Percentiles rank a stretch among this genome's conserved stretches.
These are phyloP conservation scores for Drosophila merina DNA, from an alignment of 2,888 invertebrate species.

Conservation along the genomic window DNA sequence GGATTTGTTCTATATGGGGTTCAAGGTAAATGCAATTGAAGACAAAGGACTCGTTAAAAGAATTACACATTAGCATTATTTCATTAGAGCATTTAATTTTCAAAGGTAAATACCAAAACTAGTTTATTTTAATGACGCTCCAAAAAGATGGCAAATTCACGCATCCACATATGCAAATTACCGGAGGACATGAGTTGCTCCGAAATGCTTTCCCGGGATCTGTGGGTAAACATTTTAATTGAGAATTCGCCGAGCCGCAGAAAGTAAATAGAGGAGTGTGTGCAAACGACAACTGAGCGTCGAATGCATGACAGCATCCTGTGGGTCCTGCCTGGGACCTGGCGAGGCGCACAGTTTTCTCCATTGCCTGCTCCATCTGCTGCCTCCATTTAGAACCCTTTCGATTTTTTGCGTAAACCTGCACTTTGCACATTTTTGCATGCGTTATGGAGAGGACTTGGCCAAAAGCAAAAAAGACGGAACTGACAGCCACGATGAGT, in stretches of 20 bases:
- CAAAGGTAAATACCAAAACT: background rate
- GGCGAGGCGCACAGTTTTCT: background rate
- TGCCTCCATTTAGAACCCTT: slow-evolving; percentile 54
- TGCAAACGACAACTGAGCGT: slow-evolving; percentile 39
- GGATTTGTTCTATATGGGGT: background rate
- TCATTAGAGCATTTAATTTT: slow-evolving; percentile 10
- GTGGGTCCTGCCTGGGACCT: slow-evolving; percentile 9
- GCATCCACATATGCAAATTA: slow-evolving; percentile 42
- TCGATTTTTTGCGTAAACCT: slow-evolving; percentile 66
- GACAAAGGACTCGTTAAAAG: background rate
- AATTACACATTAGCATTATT: background rate
- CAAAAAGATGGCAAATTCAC: slow-evolving; percentile 2
- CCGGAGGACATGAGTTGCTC: slow-evolving; percentile 29
- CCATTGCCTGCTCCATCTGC: background rate
- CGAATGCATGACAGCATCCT: slow-evolving; percentile 20
- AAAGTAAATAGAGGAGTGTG: slow-evolving; percentile 54
- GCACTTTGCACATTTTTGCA: slow-evolving; percentile 58
- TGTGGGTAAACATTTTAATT: slow-evolving; percentile 73
- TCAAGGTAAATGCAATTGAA: background rate
- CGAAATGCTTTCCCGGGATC: slow-evolving; percentile 18
- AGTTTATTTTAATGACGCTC: slow-evolving; percentile 7
- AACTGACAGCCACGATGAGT: slow-evolving; percentile 7
- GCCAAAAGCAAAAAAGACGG: slow-evolving; percentile 29
- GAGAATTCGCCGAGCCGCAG: slow-evolving; percentile 59
- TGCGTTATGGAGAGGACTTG: slow-evolving; percentile 51